These are phyloP conservation scores for Anoura caudifer DNA, from an alignment of 2,113 vertebrate genomes.

Conservation along the genomic window DNA sequence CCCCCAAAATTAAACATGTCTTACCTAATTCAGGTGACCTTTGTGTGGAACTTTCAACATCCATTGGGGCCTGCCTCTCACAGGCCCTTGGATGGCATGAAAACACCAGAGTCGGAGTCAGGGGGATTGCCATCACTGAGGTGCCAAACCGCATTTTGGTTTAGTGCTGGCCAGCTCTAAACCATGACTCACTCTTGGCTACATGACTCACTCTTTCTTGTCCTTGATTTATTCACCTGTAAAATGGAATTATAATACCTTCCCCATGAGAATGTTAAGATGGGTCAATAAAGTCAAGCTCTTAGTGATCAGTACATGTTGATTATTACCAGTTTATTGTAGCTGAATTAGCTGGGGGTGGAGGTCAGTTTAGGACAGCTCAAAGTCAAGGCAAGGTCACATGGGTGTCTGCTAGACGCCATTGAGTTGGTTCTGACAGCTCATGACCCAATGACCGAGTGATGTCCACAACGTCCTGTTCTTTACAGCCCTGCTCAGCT, in stretches of 20 bases:
- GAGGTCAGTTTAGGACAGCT: not conserved
- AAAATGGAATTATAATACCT: not conserved
- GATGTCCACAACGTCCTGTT: not conserved
- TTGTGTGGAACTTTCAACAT: not conserved
- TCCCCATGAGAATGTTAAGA: not conserved
- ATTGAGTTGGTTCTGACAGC: not conserved
- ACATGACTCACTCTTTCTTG: not conserved
- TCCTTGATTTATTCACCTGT: slow-evolving; percentile 13
- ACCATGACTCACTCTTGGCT: too few species aligned
- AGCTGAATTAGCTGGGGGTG: not conserved
- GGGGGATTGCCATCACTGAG: not conserved
- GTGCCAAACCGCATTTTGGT: not conserved
- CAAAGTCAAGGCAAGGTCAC: not conserved
- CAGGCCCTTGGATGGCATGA: not conserved
- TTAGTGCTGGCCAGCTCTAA: not conserved
- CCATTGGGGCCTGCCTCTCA: not conserved
- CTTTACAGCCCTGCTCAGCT: not conserved
- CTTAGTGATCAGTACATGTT: not conserved
- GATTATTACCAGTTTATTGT: not conserved
- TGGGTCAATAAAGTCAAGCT: not conserved
- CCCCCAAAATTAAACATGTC: not conserved
- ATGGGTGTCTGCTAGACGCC: not conserved
- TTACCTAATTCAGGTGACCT: not conserved
- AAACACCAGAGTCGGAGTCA: not conserved
- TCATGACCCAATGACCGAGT: too few species aligned